Conservation (phyloP, 2,113 vertebrate species). For the Anarrhichthys ocellatus region DNA sequence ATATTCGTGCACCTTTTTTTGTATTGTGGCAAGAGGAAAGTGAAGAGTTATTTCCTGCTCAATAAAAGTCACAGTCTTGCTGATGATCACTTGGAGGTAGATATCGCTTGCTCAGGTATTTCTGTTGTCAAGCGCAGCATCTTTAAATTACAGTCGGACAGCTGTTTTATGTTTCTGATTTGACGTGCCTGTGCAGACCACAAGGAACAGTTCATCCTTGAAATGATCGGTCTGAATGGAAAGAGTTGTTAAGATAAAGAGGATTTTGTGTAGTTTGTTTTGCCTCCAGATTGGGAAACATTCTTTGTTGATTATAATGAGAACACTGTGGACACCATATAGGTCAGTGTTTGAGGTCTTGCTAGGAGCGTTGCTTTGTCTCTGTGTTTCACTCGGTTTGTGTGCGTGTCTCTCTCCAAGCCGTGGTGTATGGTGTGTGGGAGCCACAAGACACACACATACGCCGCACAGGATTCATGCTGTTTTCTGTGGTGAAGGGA, state of each 20-base stretch:
- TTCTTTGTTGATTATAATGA: slow-evolving; percentile 57
- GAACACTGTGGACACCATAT: slow-evolving; percentile 31
- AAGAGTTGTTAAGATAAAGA: slow-evolving; percentile 17
- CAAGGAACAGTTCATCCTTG: neutral
- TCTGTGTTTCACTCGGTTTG: slow-evolving; percentile 17
- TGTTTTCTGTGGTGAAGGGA: slow-evolving; percentile 68
- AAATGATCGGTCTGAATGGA: slow-evolving; percentile 3
- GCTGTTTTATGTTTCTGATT: slow-evolving; percentile 29
- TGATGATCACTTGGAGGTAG: slow-evolving; percentile 7
- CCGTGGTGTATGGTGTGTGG: slow-evolving; percentile 13
- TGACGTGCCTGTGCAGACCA: slow-evolving; percentile 1
- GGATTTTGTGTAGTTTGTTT: slow-evolving; percentile 16
- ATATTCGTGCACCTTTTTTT: slow-evolving; percentile 47
- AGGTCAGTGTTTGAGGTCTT: slow-evolving; percentile 42
- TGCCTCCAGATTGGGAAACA: slow-evolving; percentile 42
- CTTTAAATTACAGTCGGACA: slow-evolving; percentile 13
- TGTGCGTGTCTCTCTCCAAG: slow-evolving; percentile 2
- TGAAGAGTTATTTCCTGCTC: slow-evolving; percentile 15
- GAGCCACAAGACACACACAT: slow-evolving; percentile 36
- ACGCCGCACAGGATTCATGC: slow-evolving; percentile 33
- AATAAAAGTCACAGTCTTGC: slow-evolving; percentile 10
- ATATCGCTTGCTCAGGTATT: slow-evolving; percentile 10
- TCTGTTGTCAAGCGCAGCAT: neutral
- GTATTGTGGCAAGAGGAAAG: slow-evolving; percentile 17
- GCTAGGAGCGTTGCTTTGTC: slow-evolving; percentile 35